Evolutionary conservation across 2,888 invertebrate genomes (phyloP), one percentile per base, ranked within the genome.

Genomic region (Hermodice carunculata): DNA sequence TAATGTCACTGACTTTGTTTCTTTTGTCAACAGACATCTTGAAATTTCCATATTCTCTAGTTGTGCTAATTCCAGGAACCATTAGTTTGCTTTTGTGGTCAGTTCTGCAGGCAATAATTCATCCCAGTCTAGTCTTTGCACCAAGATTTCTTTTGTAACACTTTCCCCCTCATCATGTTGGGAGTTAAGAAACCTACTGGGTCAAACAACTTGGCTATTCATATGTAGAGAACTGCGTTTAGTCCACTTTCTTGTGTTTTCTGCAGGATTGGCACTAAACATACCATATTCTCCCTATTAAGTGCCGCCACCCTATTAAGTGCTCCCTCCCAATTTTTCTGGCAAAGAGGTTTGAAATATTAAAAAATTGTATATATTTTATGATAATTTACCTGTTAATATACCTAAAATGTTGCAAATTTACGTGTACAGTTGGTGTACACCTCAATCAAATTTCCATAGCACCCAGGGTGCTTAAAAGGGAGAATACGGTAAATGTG

Each of bases 151-250:
- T 62, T 81, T 79, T 3, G 43, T 11, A 81, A 48, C 2, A 79
- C 61, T 37, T 80, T 80, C 1, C 66, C 73, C 14, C 67, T 58
- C 0, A 82, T 61, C 1, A 65, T 60, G 17, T 72, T 63, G 2
- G 75, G 77, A 14, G 67, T 59, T 2, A 80, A n/a, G 48, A 80
- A 70, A 52, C 81, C 82, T 8, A 79, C 43, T 0, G 83, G 81
- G 59, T 83, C 81, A 60, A 74, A 83, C 2, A n/a, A 77, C 8
- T 0, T 63, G 64, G 54, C 77, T 79, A 3, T 78, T 61, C 6
- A 64, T 28, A 11, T 61, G 64, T 3, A 78, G 52, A 31, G 76
- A 40, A 22, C 69, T 65, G 26, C 79, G 46, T 56, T 81, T 81
- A 1, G 79, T 80, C 11, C 44, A 32, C 14, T 42, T 29, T 14